Base-by-base conservation (phyloP, 2,888 invertebrate species). In the Nomada ruficornis region DNA sequence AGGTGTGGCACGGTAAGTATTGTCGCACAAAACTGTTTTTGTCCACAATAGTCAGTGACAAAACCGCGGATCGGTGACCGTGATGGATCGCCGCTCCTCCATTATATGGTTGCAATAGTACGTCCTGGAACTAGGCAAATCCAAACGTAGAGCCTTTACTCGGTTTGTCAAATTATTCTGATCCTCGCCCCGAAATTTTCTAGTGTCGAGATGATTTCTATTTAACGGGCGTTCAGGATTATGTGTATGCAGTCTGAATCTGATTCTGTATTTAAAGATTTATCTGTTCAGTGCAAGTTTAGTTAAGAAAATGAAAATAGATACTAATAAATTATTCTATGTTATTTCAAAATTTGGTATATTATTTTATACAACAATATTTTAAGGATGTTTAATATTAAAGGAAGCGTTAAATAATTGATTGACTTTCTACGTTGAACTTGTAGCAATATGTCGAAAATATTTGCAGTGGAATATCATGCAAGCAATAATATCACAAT, bases 1-100 rank as follows among this genome's bases (percentile, higher is more conserved):
- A 76, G 86, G 88, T 84, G 84, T 82, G 87, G 86, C 84, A 73
- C 82, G 82, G 70, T 86, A 82, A 88, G 86, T 87, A 89, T 90
- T 89, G 89, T 89, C 78, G 82, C 57, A 57, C 68, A 75, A 81
- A 85, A 86, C 86, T 83, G 87, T 87, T 90, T 68, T 86, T 77
- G 76, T 84, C 74, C 64, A 88, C 89, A 90, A 89, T 88, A 57
- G 82, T 59, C 65, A 44, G 55, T 77, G 80, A 85, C 80, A 84
- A 81, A 87, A 89, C 85, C 73, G 84, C 80, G 74, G 82, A 77
- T 75, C 84, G 75, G 64, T 88, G 85, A 86, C 86, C 85, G 82
- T 89, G 86, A 89, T 87, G 80, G 78, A 83, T 80, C 74, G 71
- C 44, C 63, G 54, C 64, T 79, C 71, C 29, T 20, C 63, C 73